Evolutionary conservation across 2,888 invertebrate species (phyloP).

Genomic region (Yponomeuta plumbellus): DNA sequence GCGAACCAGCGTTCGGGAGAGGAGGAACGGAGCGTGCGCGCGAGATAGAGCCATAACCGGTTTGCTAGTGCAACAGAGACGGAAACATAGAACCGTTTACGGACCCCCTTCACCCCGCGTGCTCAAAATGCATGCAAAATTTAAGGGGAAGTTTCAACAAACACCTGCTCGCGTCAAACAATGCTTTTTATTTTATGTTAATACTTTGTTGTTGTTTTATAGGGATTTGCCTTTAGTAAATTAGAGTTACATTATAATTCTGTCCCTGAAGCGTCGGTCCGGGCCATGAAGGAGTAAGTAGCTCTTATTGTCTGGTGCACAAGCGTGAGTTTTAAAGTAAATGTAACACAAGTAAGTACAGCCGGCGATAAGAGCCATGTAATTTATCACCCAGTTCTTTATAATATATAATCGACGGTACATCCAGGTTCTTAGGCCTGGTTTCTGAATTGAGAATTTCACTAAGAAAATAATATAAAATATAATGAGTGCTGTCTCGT

Average conservation of each 20-base stretch:
- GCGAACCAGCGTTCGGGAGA: constrained; percentile 23
- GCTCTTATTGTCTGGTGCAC: too few relatives aligned
- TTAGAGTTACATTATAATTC: background rate
- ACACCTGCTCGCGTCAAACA: constrained; percentile 8
- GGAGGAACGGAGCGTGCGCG: constrained; percentile 50
- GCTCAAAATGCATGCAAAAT: constrained; percentile 36
- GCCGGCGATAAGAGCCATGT: too few relatives aligned
- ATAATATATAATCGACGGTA: too few relatives aligned
- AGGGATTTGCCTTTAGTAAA: background rate
- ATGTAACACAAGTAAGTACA: too few relatives aligned
- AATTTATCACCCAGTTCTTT: too few relatives aligned
- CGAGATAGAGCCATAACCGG: constrained; percentile 35
- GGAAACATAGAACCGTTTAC: constrained; percentile 41
- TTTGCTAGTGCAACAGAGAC: constrained; percentile 35
- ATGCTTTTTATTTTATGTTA: background rate
- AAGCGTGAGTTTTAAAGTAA: too few relatives aligned
- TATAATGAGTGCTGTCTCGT: too few relatives aligned
- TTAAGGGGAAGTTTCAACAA: constrained; percentile 42
- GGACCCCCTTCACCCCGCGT: constrained; percentile 36
- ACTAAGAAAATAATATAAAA: too few relatives aligned
- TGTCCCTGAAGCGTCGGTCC: too few relatives aligned
- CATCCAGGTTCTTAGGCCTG: too few relatives aligned
- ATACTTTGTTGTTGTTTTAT: background rate
- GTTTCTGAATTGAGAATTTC: too few relatives aligned
- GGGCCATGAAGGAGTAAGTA: too few relatives aligned